phyloP scores from a whole-genome alignment of 1,140 invertebrate genomes.

The Ips typographus region DNA sequence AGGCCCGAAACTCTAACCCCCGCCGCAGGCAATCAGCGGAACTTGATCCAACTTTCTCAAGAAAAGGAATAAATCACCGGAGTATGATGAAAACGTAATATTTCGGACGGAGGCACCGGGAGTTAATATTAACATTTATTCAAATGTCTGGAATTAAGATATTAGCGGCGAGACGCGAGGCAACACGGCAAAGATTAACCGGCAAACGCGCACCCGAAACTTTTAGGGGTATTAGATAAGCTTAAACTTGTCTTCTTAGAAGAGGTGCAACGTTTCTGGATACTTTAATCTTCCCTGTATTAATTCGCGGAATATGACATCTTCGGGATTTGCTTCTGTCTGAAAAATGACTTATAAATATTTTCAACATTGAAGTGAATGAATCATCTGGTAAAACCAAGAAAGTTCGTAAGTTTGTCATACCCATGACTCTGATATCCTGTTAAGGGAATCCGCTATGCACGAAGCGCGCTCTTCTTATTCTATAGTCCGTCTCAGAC shows the following conservation, averaged over 20 bases:
- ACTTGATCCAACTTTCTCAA: constrained; percentile 35
- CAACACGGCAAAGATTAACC: constrained; percentile 39
- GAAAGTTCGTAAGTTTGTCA: not conserved
- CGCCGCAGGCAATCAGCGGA: constrained; percentile 15
- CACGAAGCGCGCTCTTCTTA: constrained; percentile 12
- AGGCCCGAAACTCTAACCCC: not conserved
- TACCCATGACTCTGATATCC: constrained; percentile 9
- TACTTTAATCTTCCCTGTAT: constrained; percentile 27
- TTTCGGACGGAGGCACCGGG: constrained; percentile 26
- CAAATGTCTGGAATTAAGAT: constrained; percentile 46
- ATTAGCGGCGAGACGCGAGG: constrained; percentile 39
- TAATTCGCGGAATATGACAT: constrained; percentile 30
- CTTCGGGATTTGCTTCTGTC: not conserved
- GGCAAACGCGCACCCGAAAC: constrained; percentile 30
- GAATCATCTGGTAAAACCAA: too few species aligned
- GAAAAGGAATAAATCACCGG: constrained; percentile 37
- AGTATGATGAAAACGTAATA: constrained; percentile 40
- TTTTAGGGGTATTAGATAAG: constrained; percentile 43
- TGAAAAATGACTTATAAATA: too few species aligned
- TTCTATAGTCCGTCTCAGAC: too few species aligned
- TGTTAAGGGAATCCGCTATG: constrained; percentile 7
- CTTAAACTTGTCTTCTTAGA: constrained; percentile 40
- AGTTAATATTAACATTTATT: constrained; percentile 47
- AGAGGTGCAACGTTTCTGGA: constrained; percentile 33
- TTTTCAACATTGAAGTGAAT: too few species aligned